phyloP scores from a whole-genome alignment of 2,888 invertebrate genomes.

The Hirtodrosophila alboralis region DNA sequence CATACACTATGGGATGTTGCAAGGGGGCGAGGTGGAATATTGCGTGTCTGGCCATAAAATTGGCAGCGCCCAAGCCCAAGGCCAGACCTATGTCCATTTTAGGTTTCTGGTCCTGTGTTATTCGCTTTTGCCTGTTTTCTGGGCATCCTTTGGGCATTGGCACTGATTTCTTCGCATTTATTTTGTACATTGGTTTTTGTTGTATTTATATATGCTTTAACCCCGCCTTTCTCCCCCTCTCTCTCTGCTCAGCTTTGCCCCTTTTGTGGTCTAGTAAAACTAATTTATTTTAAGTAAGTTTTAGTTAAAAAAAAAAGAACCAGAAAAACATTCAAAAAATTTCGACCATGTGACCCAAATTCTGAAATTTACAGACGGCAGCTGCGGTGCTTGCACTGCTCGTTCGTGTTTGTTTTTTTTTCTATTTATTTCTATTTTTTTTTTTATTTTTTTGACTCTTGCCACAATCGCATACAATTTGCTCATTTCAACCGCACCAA shows the following conservation, averaged over 20 bases:
- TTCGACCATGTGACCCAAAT: constrained; percentile 71
- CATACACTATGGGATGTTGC: constrained; percentile 38
- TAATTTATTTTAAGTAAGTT: constrained; percentile 77
- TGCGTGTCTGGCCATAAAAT: constrained; percentile 78
- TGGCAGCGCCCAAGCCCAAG: constrained; percentile 48
- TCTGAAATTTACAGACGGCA: constrained; percentile 43
- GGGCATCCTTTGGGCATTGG: constrained; percentile 72
- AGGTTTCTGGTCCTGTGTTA: constrained; percentile 31
- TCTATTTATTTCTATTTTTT: constrained; percentile 10
- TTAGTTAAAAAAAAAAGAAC: constrained; percentile 38
- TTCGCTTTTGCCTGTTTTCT: constrained; percentile 49
- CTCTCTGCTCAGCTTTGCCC: constrained; percentile 13
- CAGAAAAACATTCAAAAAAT: constrained; percentile 35
- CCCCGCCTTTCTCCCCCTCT: constrained; percentile 1
- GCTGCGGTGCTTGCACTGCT: constrained; percentile 35
- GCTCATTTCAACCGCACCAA: constrained; percentile 73
- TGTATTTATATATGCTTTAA: constrained; percentile 30
- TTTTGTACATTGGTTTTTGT: constrained; percentile 60
- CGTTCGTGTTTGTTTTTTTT: constrained; percentile 12
- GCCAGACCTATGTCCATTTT: constrained; percentile 64
- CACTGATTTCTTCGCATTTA: constrained; percentile 76
- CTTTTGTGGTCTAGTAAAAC: constrained; percentile 70
- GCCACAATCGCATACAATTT: constrained; percentile 78
- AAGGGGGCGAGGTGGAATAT: no score
- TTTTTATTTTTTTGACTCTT: constrained; percentile 25